A percentile compares a stretch with the other conserved stretches of the same genome.
Conservation (phyloP, 2,888 invertebrate genomes). For the Bembecia ichneumoniformis region DNA sequence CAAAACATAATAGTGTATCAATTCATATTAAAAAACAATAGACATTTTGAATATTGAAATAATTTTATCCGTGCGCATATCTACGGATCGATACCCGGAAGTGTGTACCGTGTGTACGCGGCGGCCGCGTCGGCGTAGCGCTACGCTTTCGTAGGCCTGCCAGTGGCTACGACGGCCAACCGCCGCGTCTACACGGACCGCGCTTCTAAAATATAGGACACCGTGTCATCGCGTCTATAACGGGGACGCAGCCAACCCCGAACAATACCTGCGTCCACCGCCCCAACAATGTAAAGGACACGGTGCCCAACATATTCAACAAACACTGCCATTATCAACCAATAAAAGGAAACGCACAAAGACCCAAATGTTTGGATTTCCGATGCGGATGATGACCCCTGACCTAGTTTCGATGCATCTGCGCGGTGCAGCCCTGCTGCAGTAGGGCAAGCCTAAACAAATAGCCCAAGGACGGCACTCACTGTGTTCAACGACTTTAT, state of each 20-base stretch:
- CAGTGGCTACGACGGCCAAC: conserved; percentile 52
- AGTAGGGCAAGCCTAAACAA: conserved; percentile 26
- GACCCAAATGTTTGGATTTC: conserved; percentile 19
- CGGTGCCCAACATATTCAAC: conserved; percentile 27
- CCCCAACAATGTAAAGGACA: conserved; percentile 14
- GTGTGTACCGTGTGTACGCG: conserved; percentile 36
- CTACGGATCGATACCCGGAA: conserved; percentile 41
- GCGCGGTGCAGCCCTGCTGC: conserved; percentile 45
- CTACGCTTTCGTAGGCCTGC: conserved; percentile 61
- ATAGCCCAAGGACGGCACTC: conserved; percentile 15
- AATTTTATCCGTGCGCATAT: conserved; percentile 16
- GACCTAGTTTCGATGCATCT: conserved; percentile 57
- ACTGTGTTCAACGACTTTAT: conserved; percentile 32
- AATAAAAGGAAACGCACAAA: conserved; percentile 26
- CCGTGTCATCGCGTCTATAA: conserved; percentile 43
- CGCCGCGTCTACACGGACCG: conserved; percentile 39
- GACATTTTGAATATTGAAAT: background rate
- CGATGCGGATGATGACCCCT: conserved; percentile 45
- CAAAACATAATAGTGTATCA: too few species aligned
- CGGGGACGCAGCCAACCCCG: conserved; percentile 18
- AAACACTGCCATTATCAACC: conserved; percentile 36
- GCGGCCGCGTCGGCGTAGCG: conserved; percentile 48
- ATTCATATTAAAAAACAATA: too few species aligned
- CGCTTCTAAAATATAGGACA: conserved; percentile 43
- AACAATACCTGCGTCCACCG: conserved; percentile 1